Evolutionary conservation across 2,113 vertebrate species (phyloP).

Genomic region (Leuciscus idus): DNA sequence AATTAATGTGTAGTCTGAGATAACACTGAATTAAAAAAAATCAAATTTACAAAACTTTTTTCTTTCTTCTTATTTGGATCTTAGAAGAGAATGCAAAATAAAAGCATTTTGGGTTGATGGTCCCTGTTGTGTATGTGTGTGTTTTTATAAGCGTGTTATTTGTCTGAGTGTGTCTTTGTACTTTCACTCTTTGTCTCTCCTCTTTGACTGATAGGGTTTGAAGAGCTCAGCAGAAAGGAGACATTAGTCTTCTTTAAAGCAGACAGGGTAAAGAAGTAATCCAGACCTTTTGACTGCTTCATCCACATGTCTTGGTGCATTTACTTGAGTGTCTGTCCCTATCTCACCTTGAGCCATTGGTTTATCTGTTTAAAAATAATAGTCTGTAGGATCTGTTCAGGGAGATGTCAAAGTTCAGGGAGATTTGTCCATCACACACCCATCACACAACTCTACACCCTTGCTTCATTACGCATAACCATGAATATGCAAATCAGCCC

Average conservation of each 20-base stretch:
- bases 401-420: neutral
- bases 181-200: neutral
- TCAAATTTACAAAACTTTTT: neutral
- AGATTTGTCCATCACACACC: neutral
- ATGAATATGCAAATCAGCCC: no score
- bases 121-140: conserved; percentile 4
- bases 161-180: conserved; percentile 6
- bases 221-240: conserved; percentile 21
- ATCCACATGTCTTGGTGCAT: neutral
- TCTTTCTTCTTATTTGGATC: neutral
- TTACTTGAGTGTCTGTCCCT: neutral
- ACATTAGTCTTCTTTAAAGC: conserved; percentile 13
- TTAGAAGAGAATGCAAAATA: neutral
- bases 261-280: neutral
- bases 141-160: neutral
- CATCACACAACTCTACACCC: no score
- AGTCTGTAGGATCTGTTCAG: neutral
- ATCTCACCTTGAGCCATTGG: neutral
- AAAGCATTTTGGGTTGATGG: conserved; percentile 1
- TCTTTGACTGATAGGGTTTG: conserved; percentile 13
- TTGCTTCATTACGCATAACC: no score
- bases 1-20: neutral
- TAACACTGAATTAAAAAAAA: neutral
- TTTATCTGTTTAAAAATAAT: neutral
- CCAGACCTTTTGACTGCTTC: neutral